Percentiles rank a stretch among this genome's conserved stretches.
Evolutionary conservation across 2,888 invertebrate genomes (phyloP).

Genomic region (Micoletzkya japonica): DNA sequence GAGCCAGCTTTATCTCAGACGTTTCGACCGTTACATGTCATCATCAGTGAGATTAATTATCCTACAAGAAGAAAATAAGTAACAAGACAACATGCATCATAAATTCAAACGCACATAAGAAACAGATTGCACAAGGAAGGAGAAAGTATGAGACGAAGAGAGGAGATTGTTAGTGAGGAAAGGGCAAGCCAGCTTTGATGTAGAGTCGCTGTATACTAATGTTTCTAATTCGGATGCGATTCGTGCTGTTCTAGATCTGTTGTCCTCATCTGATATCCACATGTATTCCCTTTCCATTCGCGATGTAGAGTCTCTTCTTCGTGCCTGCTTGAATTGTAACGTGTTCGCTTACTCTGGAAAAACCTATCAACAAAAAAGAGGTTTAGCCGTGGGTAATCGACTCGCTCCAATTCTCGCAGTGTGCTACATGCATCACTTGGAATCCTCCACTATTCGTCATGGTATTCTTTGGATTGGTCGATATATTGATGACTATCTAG

Average conservation of each 20-base stretch:
- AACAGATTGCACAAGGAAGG: no score
- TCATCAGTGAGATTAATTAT: no score
- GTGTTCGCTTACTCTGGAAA: background rate
- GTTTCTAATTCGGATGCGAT: slow-evolving; percentile 17
- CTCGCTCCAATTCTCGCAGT: slow-evolving; percentile 7
- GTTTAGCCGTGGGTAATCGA: slow-evolving; percentile 3
- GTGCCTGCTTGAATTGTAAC: background rate
- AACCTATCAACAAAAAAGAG: background rate
- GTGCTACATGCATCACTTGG: background rate
- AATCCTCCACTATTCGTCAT: background rate
- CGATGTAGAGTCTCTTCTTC: background rate
- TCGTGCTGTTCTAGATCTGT: background rate
- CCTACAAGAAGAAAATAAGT: no score
- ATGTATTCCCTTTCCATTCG: background rate
- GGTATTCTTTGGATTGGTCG: background rate
- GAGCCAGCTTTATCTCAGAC: no score
- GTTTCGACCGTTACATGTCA: no score
- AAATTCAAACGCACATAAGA: no score
- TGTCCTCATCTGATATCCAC: background rate
- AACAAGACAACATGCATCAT: no score
- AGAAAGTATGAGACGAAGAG: no score
- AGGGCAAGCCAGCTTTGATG: no score
- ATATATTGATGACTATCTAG: slow-evolving; percentile 2
- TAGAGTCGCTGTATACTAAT: slow-evolving; percentile 14
- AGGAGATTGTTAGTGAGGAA: no score